phyloP scores from a whole-genome alignment of 2,888 invertebrate genomes.

The Papilio protenor region DNA sequence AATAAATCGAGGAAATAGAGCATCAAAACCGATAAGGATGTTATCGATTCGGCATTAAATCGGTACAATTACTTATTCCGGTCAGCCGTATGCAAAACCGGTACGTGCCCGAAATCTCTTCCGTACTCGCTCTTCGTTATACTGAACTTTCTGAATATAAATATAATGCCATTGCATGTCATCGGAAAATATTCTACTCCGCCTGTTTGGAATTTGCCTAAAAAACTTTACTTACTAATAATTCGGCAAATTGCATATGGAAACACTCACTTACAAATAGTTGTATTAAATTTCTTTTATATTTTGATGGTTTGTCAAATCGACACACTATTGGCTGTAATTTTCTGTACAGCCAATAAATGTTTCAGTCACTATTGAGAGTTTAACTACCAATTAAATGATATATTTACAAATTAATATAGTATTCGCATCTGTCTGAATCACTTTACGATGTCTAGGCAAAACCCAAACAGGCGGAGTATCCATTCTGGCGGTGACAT shows the following conservation, averaged over 20 bases:
- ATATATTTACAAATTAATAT: too few species aligned
- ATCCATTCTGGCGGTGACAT: neutral
- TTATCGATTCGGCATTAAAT: constrained; percentile 41
- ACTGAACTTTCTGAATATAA: constrained; percentile 39
- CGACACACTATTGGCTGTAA: too few species aligned
- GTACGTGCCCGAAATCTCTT: constrained; percentile 62
- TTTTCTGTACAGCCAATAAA: too few species aligned
- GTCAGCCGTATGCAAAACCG: constrained; percentile 66
- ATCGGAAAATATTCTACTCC: neutral
- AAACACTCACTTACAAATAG: too few species aligned
- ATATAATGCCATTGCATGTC: constrained; percentile 29
- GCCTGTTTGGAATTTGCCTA: neutral
- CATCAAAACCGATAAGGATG: constrained; percentile 24
- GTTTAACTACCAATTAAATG: too few species aligned
- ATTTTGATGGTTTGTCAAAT: too few species aligned
- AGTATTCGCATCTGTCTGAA: too few species aligned
- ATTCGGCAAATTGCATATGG: neutral
- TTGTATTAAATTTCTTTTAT: too few species aligned
- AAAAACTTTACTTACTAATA: neutral
- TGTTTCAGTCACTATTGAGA: too few species aligned
- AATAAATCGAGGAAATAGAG: constrained; percentile 4
- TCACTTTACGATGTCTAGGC: neutral
- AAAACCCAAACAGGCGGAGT: neutral
- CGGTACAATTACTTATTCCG: constrained; percentile 67
- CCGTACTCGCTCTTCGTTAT: constrained; percentile 41